Base-by-base conservation (phyloP, 2,113 vertebrate species). In the Antechinus flavipes region DNA sequence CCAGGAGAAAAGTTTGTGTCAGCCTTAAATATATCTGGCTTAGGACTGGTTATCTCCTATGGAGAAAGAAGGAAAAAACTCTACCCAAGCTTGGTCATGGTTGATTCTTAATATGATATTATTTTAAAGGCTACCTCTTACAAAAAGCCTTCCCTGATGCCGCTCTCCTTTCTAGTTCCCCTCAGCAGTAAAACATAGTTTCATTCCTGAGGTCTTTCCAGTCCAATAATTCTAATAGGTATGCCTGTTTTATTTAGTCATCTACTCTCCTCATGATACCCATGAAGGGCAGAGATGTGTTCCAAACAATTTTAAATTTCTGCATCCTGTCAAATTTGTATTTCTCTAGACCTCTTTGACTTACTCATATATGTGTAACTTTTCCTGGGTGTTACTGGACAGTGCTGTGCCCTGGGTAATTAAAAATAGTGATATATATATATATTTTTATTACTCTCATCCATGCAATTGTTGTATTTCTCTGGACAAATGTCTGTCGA, bases 31-130 rank as follows among this genome's bases (percentile, higher is more conserved):
- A 98, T 0, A 0, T 98, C 97, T 0, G 3, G 42, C 53, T 98
- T 95, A 25, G 3, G 94, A 50, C 61, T 96, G 3, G 96, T 97
- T 95, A 99, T 22, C 19, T 96, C 98, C 99, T 99, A 95, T 42
- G 68, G 68, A 54, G n/a, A 0, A 24, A 50, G 90, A 89, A 94
- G 52, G 25, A 96, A 94, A 91, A 46, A 50, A 49, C 24, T 55
- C 94, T 94, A 89, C 47, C 95, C 91, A 6, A 55, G 52, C 47
- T 35, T 35, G 46, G 19, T 2, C 46, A 14, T 42, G 12, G 27
- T 50, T 30, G 8, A 49, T 26, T 61, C 91, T 46, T 11, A 91
- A 93, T 25, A 54, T 49, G 68, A 52, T 54, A 76, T 5, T 52
- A 47, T 91, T 76, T 27, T 90, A 90, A 95, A 8, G 90, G 8